phyloP scores from a whole-genome alignment of 2,113 vertebrate species.

The Campylomormyrus tamandua region DNA sequence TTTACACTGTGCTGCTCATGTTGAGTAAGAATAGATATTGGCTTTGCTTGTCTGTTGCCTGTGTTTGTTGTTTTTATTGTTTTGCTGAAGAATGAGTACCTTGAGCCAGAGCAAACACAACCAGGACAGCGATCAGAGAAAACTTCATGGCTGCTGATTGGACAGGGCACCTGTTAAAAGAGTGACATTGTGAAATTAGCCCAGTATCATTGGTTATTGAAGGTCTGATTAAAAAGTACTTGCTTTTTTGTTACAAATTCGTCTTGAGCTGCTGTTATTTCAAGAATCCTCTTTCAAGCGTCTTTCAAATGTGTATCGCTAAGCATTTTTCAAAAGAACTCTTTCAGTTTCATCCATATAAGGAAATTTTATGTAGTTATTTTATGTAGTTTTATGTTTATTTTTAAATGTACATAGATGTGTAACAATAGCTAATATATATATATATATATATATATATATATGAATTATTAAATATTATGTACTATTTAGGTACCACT shows the following conservation, averaged over 20 bases:
- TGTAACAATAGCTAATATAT: background rate
- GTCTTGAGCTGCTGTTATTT: background rate
- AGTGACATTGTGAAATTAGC: background rate
- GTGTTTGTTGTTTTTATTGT: background rate
- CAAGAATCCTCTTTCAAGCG: background rate
- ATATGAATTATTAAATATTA: too few relatives aligned
- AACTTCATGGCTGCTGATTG: slow-evolving; percentile 55
- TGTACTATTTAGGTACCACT: too few relatives aligned
- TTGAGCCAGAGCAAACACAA: slow-evolving; percentile 47
- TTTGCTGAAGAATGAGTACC: slow-evolving; percentile 30
- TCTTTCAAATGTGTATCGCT: background rate
- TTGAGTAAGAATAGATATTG: background rate
- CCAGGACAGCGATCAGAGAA: slow-evolving; percentile 42
- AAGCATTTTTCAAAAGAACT: background rate
- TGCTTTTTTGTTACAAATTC: background rate
- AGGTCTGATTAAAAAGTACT: background rate
- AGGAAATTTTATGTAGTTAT: background rate
- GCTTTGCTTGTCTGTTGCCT: background rate
- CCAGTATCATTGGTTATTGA: background rate
- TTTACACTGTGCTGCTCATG: background rate
- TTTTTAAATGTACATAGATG: background rate
- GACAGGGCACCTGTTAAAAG: slow-evolving; percentile 30
- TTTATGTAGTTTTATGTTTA: background rate
- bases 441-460: background rate
- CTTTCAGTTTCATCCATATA: background rate